A percentile compares a stretch with the other conserved stretches of the same genome.
Evolutionary conservation across 2,113 vertebrate genomes (phyloP).

Genomic region (Hypomesus transpacificus): DNA sequence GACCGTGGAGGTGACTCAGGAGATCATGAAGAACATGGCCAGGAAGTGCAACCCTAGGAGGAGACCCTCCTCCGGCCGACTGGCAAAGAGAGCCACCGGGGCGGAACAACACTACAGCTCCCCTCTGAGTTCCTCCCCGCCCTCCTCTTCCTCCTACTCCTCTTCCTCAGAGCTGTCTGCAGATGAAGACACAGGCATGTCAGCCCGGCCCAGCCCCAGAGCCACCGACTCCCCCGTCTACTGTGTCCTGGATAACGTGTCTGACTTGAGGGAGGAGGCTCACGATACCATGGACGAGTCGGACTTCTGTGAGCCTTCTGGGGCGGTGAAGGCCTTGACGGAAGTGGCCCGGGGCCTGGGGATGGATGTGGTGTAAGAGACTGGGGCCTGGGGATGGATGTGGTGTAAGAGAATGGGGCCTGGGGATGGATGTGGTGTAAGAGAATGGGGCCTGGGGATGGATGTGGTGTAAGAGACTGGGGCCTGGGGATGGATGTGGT

Average conservation of each 20-base stretch:
- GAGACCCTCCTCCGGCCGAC: conserved; percentile 41
- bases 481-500: conserved; percentile 79
- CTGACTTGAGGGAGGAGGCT: conserved; percentile 56
- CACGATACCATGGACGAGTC: conserved; percentile 41
- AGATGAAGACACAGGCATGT: conserved; percentile 32
- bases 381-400: conserved; percentile 53
- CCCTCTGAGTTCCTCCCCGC: conserved; percentile 46
- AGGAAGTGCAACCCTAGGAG: conserved; percentile 69
- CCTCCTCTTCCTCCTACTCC: conserved; percentile 57
- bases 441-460: conserved; percentile 68
- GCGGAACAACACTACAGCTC: conserved; percentile 43
- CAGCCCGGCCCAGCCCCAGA: conserved; percentile 49
- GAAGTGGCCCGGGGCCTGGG: conserved; percentile 75
- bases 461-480: conserved; percentile 12
- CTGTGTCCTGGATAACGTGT: conserved; percentile 69
- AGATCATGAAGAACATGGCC: conserved; percentile 81
- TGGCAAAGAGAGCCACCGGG: conserved; percentile 40
- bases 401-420: conserved; percentile 68
- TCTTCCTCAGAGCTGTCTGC: conserved; percentile 56
- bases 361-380: conserved; percentile 43
- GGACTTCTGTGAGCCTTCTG: conserved; percentile 45
- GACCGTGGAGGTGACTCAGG: conserved; percentile 77
- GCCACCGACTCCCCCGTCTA: conserved; percentile 63
- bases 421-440: conserved; percentile 52
- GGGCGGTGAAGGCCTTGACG: conserved; percentile 70